Conservation (phyloP, 2,888 invertebrate species). For the Nudaria mundana region DNA sequence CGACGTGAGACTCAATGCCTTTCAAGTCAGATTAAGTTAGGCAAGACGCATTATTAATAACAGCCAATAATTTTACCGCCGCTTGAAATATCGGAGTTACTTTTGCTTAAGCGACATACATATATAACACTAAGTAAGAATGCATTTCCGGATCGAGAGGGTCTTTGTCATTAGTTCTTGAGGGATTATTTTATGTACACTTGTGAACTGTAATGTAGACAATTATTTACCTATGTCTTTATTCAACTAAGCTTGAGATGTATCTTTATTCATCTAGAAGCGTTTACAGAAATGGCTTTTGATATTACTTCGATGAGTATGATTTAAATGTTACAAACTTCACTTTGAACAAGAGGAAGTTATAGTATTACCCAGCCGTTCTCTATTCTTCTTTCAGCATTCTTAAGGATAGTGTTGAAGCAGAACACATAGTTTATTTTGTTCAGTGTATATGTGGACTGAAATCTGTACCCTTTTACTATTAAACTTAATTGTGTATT, state of each 20-base stretch:
- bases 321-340: too few relatives aligned
- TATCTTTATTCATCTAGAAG: conserved; percentile 15
- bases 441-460: too few relatives aligned
- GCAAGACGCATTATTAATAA: conserved; percentile 77
- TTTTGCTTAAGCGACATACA: conserved; percentile 76
- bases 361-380: too few relatives aligned
- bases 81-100: conserved; percentile 77
- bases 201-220: conserved; percentile 36
- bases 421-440: too few relatives aligned
- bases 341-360: too few relatives aligned
- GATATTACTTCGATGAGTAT: too few relatives aligned
- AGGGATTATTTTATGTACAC: conserved; percentile 49
- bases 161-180: conserved; percentile 59
- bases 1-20: conserved; percentile 71
- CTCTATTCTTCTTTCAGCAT: too few relatives aligned
- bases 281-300: too few relatives aligned
- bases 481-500: too few relatives aligned
- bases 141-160: conserved; percentile 72
- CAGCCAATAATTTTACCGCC: conserved; percentile 73
- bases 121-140: conserved; percentile 73
- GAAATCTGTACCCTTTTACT: too few relatives aligned
- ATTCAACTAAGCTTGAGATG: conserved; percentile 28
- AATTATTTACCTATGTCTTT: conserved; percentile 31
- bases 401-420: too few relatives aligned
- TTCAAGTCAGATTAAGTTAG: conserved; percentile 79